Conservation (phyloP, 2,888 invertebrate species). For the Nezara viridula region DNA sequence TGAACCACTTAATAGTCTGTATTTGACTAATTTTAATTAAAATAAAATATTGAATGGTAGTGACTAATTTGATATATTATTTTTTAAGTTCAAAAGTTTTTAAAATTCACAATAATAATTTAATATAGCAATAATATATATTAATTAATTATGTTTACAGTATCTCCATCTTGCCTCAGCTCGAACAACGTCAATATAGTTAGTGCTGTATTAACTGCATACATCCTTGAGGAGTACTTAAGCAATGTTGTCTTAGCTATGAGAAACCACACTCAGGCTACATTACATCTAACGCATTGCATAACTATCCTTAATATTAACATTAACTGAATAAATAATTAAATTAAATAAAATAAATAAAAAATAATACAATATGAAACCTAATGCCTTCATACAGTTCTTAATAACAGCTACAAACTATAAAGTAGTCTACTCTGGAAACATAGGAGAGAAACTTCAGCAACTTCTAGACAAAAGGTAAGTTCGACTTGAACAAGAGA, state of each 20-base stretch:
- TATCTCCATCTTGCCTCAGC: not conserved
- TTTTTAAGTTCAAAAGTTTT: no score
- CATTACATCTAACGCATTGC: not conserved
- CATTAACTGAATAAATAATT: not conserved
- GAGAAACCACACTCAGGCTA: not conserved
- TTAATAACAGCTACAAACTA: not conserved
- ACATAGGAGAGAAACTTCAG: not conserved
- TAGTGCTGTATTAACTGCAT: not conserved
- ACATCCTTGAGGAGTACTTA: not conserved
- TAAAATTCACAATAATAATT: not conserved
- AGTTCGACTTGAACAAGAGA: not conserved
- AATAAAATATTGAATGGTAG: no score
- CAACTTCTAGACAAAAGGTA: slow-evolving; percentile 15
- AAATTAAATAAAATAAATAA: not conserved
- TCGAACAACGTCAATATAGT: not conserved
- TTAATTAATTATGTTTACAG: no score
- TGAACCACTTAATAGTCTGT: no score
- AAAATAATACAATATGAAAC: not conserved
- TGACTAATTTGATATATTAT: no score
- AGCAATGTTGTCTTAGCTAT: not conserved
- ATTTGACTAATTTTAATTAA: no score
- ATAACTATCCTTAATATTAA: not conserved
- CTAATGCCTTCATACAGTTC: not conserved
- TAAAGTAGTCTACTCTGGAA: not conserved
- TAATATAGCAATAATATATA: not conserved